phyloP scores from a whole-genome alignment of 2,888 invertebrate species.

The Julus scandinavius region DNA sequence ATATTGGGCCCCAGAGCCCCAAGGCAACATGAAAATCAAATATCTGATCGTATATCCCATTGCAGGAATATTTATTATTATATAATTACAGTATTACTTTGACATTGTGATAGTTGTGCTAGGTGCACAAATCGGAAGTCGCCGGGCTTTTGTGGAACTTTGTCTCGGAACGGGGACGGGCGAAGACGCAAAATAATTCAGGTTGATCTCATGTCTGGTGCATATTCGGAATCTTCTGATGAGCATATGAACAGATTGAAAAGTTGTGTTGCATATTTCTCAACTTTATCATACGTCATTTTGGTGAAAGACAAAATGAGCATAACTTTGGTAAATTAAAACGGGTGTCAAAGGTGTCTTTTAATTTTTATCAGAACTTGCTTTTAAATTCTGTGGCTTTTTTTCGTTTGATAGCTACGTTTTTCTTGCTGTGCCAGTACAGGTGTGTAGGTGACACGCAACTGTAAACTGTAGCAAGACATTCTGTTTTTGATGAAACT shows the following conservation, averaged over 20 bases:
- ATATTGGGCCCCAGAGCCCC: conserved; percentile 28
- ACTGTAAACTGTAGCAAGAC: neutral
- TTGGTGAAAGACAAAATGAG: neutral
- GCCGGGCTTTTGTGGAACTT: neutral
- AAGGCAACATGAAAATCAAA: conserved; percentile 15
- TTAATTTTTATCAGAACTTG: neutral
- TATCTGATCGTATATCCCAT: neutral
- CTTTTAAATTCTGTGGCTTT: neutral
- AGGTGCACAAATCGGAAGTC: neutral
- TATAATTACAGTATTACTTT: conserved; percentile 43
- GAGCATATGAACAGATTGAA: neutral
- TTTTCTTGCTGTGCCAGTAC: no score
- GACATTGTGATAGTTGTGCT: conserved; percentile 43
- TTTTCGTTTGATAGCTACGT: no score
- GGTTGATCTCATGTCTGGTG: neutral
- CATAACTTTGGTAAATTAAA: neutral
- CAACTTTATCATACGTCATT: neutral
- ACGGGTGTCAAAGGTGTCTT: neutral
- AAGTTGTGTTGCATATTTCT: neutral
- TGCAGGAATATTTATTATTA: conserved; percentile 37
- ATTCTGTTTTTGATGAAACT: neutral
- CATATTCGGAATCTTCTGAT: neutral
- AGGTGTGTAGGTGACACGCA: no score
- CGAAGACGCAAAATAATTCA: neutral
- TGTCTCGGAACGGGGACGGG: neutral